Conservation (phyloP, 2,888 invertebrate species). For the Ormyrus labotus region DNA sequence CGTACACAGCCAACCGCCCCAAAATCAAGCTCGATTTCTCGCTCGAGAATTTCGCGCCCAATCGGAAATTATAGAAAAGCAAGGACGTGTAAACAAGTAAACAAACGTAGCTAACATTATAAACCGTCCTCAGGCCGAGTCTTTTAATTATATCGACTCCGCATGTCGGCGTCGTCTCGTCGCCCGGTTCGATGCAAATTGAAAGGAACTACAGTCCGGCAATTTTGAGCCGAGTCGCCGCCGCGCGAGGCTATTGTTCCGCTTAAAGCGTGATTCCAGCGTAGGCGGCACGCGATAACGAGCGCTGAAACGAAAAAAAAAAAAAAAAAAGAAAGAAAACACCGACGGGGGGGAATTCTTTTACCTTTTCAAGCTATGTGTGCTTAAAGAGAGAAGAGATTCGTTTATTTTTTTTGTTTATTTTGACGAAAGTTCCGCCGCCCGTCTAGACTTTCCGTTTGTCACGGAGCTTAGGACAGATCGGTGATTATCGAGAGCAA, state of each 20-base stretch:
- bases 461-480: neutral
- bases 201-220: conserved; percentile 43
- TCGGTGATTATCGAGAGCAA: conserved; percentile 42
- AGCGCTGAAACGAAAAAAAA: too few relatives aligned
- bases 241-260: conserved; percentile 17
- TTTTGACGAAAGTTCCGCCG: neutral
- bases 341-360: too few relatives aligned
- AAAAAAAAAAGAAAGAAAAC: too few relatives aligned
- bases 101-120: too few relatives aligned
- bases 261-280: conserved; percentile 42
- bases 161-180: neutral
- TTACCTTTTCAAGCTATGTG: too few relatives aligned
- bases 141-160: conserved; percentile 42
- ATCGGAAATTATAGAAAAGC: too few relatives aligned
- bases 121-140: neutral
- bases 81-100: too few relatives aligned
- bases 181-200: conserved; percentile 37
- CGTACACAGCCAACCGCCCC: too few relatives aligned
- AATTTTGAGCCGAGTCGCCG: conserved; percentile 23
- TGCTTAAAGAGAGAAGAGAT: neutral
- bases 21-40: too few relatives aligned
- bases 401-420: conserved; percentile 2
- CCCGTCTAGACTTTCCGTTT: conserved; percentile 13
- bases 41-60: too few relatives aligned
- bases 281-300: too few relatives aligned